These are phyloP conservation scores for Pentamera pediparva DNA, from an alignment of 53 echinoderm and acorn worm species.

Conservation along the genomic window DNA sequence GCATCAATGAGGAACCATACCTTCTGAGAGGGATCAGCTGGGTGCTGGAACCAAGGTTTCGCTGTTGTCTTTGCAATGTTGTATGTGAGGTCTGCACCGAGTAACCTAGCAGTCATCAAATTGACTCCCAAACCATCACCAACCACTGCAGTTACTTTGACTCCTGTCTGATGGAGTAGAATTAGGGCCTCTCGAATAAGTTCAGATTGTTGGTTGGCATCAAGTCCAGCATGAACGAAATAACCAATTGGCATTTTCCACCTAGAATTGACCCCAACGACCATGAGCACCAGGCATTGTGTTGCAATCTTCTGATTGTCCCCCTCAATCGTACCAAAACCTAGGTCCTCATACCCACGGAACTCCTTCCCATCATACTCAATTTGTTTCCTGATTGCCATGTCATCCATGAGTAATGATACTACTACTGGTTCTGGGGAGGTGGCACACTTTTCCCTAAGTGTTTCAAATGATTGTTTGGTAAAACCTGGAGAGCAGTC, in stretches of 20 bases:
- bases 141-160: background rate
- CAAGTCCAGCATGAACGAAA: background rate
- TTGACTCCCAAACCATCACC: conserved; percentile 2
- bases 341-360: background rate
- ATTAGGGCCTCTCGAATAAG: background rate
- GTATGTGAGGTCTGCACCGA: background rate
- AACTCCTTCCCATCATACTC: background rate
- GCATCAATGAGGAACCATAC: conserved; percentile 12
- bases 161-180: background rate
- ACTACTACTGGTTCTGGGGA: background rate
- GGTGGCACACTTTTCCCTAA: background rate
- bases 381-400: background rate
- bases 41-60: background rate
- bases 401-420: background rate
- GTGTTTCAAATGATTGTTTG: background rate
- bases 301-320: background rate
- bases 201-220: background rate
- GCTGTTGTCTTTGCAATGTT: background rate
- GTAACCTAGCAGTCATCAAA: background rate
- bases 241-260: conserved; percentile 25
- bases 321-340: no score
- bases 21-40: background rate
- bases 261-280: background rate
- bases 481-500: conserved; percentile 20
- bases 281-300: background rate